A percentile compares a stretch with the other conserved stretches of the same genome.
Conservation (phyloP, 2,113 vertebrate species). For the Steatornis caripensis region DNA sequence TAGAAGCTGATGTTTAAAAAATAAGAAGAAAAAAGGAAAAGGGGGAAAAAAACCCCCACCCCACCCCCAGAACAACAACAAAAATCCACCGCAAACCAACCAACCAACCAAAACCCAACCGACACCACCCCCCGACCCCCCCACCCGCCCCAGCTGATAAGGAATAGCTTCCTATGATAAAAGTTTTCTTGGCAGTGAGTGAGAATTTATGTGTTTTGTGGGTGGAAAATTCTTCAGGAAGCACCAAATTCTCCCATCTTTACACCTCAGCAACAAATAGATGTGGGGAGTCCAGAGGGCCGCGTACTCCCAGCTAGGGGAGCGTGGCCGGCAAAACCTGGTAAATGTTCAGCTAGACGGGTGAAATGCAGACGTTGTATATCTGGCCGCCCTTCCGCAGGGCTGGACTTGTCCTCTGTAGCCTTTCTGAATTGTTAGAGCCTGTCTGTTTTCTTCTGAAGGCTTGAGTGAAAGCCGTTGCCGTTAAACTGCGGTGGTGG, state of each 20-base stretch:
- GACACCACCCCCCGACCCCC: no score
- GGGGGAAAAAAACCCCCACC: not conserved
- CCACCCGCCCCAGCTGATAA: no score
- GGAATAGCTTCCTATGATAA: not conserved
- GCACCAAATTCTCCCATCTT: not conserved
- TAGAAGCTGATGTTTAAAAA: not conserved
- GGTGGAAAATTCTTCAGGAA: not conserved
- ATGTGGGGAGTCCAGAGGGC: not conserved
- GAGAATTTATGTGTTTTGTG: not conserved
- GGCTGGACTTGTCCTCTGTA: not conserved
- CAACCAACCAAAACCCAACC: no score
- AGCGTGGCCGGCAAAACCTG: not conserved
- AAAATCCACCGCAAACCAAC: not conserved
- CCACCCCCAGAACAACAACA: not conserved
- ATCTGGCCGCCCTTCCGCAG: not conserved
- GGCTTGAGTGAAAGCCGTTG: not conserved
- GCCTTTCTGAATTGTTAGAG: not conserved
- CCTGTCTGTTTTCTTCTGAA: not conserved
- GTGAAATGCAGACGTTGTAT: not conserved
- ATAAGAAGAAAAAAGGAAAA: not conserved
- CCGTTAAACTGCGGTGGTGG: not conserved
- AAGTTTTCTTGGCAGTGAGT: not conserved
- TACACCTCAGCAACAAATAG: not conserved
- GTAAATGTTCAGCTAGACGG: not conserved
- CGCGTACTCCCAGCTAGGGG: fast-evolving